These are phyloP conservation scores for Leptobrachium leishanense DNA, from an alignment of 2,113 vertebrate species.

Conservation along the genomic window DNA sequence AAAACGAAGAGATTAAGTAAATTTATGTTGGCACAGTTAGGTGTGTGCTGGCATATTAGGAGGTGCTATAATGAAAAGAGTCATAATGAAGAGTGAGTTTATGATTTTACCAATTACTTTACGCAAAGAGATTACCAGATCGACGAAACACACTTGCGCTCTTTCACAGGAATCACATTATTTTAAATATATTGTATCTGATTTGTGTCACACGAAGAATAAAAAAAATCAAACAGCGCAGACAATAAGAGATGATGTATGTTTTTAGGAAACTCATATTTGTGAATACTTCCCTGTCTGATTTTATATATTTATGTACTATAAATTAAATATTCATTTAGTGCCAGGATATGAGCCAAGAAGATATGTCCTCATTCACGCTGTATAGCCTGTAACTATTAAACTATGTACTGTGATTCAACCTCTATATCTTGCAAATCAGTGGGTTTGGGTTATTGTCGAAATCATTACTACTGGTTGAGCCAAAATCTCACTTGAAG, in stretches of 20 bases:
- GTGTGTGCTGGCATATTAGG: constrained; percentile 42
- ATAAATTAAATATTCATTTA: too few species aligned
- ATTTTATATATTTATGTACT: too few species aligned
- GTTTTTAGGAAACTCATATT: background rate
- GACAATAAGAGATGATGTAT: background rate
- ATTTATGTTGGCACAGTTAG: constrained; percentile 45
- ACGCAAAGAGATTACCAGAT: constrained; percentile 34
- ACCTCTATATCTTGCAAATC: too few species aligned
- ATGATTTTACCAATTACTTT: constrained; percentile 41
- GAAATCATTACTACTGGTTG: too few species aligned
- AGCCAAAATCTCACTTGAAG: too few species aligned
- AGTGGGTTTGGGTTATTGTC: too few species aligned
- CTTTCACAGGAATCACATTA: constrained; percentile 7
- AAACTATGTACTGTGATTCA: too few species aligned
- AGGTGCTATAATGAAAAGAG: constrained; percentile 37
- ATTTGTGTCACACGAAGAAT: background rate
- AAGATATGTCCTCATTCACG: too few species aligned
- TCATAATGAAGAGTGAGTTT: constrained; percentile 36
- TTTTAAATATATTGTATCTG: background rate
- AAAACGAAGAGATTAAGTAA: constrained; percentile 46
- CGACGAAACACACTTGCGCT: background rate
- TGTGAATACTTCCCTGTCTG: background rate
- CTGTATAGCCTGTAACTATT: too few species aligned
- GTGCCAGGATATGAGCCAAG: too few species aligned
- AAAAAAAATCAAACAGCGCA: too few species aligned